Evolutionary conservation across 2,797 vertebrate genomes (phyloP).

Genomic region (Meda fulgida): DNA sequence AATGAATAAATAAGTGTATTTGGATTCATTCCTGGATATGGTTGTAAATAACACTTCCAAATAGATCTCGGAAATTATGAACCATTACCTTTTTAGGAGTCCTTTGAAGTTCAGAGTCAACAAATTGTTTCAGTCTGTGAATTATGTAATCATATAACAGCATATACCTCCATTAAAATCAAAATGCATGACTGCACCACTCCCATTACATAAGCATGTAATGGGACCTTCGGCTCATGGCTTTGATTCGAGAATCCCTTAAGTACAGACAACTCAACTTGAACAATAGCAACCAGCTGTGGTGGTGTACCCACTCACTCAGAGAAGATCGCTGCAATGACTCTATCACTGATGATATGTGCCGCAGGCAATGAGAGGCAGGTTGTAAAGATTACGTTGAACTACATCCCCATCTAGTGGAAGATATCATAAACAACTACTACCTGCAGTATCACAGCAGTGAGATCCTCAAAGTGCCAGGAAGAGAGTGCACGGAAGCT

Average conservation of each 20-base stretch:
- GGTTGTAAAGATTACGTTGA: constrained; percentile 62
- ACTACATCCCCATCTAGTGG: constrained; percentile 80
- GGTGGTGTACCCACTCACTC: constrained; percentile 2
- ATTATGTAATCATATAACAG: constrained; percentile 44
- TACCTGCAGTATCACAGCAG: constrained; percentile 39
- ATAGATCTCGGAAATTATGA: constrained; percentile 17
- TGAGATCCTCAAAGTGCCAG: constrained; percentile 36
- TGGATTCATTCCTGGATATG: not conserved
- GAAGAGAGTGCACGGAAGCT: not conserved
- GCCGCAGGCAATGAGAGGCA: not conserved
- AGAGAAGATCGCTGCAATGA: not conserved
- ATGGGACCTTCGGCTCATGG: constrained; percentile 2
- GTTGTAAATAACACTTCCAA: not conserved
- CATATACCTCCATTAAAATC: constrained; percentile 39
- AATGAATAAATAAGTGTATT: not conserved
- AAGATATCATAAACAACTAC: constrained; percentile 60
- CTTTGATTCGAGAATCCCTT: constrained; percentile 31
- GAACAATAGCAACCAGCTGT: constrained; percentile 36
- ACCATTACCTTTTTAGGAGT: constrained; percentile 9
- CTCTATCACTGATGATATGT: constrained; percentile 2
- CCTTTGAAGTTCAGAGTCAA: constrained; percentile 30
- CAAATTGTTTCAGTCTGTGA: constrained; percentile 47
- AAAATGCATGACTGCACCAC: constrained; percentile 41
- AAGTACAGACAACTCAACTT: constrained; percentile 21
- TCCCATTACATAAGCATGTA: constrained; percentile 24